Evolutionary conservation across 2,888 invertebrate genomes (phyloP).

Genomic region (Dasysyrphus albostriatus): DNA sequence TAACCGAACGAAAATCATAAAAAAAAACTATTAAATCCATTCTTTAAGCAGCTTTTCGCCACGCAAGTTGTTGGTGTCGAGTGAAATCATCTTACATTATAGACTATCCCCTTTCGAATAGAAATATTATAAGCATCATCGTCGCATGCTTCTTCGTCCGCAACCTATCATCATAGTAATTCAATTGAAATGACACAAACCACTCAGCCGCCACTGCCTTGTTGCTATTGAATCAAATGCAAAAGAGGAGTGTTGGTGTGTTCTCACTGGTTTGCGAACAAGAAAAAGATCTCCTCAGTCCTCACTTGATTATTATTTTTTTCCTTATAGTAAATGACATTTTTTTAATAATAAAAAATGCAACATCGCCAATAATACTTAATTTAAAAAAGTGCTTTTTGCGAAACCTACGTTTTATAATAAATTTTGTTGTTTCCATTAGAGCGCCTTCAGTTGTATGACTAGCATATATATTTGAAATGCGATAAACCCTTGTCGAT

Average conservation of each 20-base stretch:
- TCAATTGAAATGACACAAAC: slow-evolving; percentile 14
- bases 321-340: not conserved
- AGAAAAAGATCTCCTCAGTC: not conserved
- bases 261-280: not conserved
- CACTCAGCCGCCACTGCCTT: not conserved
- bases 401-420: not conserved
- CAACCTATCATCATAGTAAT: slow-evolving; percentile 9
- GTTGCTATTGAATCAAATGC: not conserved
- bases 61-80: slow-evolving; percentile 4
- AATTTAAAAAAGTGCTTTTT: not conserved
- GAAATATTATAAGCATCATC: slow-evolving; percentile 2
- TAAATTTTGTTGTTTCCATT: not conserved
- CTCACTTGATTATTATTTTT: not conserved
- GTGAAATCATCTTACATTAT: slow-evolving; percentile 9
- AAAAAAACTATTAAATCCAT: not conserved
- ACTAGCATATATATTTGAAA: not conserved
- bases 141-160: not conserved
- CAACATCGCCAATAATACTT: not conserved
- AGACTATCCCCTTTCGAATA: not conserved
- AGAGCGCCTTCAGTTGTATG: not conserved
- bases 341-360: not conserved
- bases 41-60: slow-evolving; percentile 10
- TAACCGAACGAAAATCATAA: not conserved
- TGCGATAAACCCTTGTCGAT: not conserved
- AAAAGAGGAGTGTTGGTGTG: not conserved